phyloP scores from a whole-genome alignment of 2,888 invertebrate species.

The Andrena bicolor region DNA sequence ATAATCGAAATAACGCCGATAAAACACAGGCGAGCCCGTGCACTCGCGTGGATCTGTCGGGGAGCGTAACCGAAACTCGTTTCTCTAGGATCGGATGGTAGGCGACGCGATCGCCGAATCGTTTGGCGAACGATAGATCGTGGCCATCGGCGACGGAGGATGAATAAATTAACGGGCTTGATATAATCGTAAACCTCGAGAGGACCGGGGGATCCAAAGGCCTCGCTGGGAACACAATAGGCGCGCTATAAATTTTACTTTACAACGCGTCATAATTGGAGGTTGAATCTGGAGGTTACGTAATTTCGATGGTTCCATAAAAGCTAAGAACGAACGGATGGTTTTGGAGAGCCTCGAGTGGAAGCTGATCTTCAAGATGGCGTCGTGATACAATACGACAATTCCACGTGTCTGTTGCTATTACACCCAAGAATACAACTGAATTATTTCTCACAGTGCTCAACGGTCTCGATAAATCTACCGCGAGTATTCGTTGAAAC shows the following conservation, averaged over 20 bases:
- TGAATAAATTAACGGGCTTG: slow-evolving; percentile 50
- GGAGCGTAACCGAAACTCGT: slow-evolving; percentile 54
- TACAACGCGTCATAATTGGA: slow-evolving; percentile 44
- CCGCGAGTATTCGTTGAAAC: slow-evolving; percentile 23
- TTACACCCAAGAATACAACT: background rate
- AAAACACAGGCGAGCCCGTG: slow-evolving; percentile 56
- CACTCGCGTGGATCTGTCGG: slow-evolving; percentile 45
- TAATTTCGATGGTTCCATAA: slow-evolving; percentile 27
- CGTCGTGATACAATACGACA: background rate
- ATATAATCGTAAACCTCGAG: slow-evolving; percentile 53
- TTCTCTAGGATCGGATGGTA: slow-evolving; percentile 45
- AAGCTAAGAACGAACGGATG: background rate
- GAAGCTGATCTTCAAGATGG: background rate
- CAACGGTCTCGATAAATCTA: slow-evolving; percentile 19
- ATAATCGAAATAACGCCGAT: slow-evolving; percentile 68
- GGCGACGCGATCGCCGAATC: slow-evolving; percentile 35
- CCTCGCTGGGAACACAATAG: slow-evolving; percentile 41
- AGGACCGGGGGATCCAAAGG: slow-evolving; percentile 32
- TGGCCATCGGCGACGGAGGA: slow-evolving; percentile 15
- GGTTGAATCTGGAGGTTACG: slow-evolving; percentile 33
- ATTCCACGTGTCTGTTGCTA: background rate
- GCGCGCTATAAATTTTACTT: slow-evolving; percentile 51
- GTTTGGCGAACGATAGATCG: slow-evolving; percentile 43
- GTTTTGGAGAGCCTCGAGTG: background rate
- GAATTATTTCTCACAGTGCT: background rate